Evolutionary conservation across 2,888 invertebrate species (phyloP).

Genomic region (Hyalella azteca): DNA sequence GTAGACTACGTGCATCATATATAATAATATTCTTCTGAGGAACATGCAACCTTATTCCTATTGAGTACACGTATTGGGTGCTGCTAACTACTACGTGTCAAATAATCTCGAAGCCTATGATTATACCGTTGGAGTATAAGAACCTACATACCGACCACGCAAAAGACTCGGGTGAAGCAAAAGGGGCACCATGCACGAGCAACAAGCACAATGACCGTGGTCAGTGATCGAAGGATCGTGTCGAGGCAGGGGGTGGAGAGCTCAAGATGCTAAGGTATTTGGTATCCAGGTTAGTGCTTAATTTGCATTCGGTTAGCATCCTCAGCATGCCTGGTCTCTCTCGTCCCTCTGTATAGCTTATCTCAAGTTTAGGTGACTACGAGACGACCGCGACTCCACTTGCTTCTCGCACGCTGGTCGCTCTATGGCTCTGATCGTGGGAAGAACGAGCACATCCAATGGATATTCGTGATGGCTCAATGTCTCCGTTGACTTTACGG

Average conservation of each 20-base stretch:
- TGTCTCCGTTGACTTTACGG: neutral
- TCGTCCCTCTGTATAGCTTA: slow-evolving; percentile 29
- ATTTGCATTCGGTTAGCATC: slow-evolving; percentile 37
- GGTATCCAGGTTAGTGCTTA: slow-evolving; percentile 37
- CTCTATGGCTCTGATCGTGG: neutral
- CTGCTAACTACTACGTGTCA: too few species aligned
- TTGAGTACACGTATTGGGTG: too few species aligned
- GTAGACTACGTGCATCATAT: too few species aligned
- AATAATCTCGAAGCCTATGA: too few species aligned
- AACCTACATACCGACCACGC: too few species aligned
- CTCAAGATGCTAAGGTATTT: slow-evolving; percentile 27
- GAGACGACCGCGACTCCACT: slow-evolving; percentile 13
- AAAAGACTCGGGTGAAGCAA: too few species aligned
- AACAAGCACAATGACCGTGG: slow-evolving; percentile 25
- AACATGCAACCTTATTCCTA: too few species aligned
- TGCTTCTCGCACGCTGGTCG: neutral
- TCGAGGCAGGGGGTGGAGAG: slow-evolving; percentile 32
- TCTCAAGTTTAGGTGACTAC: slow-evolving; percentile 30
- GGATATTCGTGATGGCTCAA: slow-evolving; percentile 2
- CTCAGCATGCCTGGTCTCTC: slow-evolving; percentile 26
- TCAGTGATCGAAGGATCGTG: slow-evolving; percentile 23
- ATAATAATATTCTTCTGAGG: too few species aligned
- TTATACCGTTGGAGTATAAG: too few species aligned
- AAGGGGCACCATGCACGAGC: neutral
- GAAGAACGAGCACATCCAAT: neutral